Conservation (phyloP, 2,797 vertebrate genomes). For the Alauda arvensis region DNA sequence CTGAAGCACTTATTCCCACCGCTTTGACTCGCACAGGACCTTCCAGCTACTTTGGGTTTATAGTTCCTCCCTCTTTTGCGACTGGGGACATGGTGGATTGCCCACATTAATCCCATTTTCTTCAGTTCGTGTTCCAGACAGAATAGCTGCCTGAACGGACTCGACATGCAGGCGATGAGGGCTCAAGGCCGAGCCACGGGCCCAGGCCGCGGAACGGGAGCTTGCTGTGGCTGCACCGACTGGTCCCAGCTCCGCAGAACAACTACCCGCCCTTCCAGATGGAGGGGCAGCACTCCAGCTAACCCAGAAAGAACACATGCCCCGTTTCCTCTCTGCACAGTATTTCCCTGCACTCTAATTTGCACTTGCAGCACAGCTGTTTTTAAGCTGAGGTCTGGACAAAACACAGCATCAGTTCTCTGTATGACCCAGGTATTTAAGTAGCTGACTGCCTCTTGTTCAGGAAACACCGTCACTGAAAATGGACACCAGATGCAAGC, state of each 20-base stretch:
- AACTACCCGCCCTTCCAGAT: accelerated
- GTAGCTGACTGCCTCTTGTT: too few relatives aligned
- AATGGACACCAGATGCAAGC: not conserved
- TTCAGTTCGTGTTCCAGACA: accelerated
- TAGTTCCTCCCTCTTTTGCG: not conserved
- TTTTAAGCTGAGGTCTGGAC: not conserved
- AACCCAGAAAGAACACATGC: not conserved
- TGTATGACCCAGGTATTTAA: accelerated
- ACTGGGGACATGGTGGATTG: accelerated
- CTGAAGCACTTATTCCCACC: too few relatives aligned
- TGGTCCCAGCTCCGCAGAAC: accelerated
- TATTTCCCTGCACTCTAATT: accelerated
- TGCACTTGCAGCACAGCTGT: not conserved
- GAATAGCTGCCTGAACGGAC: not conserved
- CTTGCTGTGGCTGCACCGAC: accelerated
- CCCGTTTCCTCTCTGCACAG: not conserved
- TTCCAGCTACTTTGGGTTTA: not conserved
- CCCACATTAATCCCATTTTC: too few relatives aligned
- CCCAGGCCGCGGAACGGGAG: accelerated
- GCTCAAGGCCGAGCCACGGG: accelerated
- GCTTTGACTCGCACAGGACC: not conserved
- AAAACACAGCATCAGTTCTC: not conserved
- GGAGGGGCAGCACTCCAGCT: not conserved
- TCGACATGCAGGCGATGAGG: accelerated
- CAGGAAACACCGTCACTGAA: not conserved